Evolutionary conservation across 2,797 vertebrate species (phyloP), one percentile per base, ranked within the genome.

Genomic region (Helarctos malayanus): DNA sequence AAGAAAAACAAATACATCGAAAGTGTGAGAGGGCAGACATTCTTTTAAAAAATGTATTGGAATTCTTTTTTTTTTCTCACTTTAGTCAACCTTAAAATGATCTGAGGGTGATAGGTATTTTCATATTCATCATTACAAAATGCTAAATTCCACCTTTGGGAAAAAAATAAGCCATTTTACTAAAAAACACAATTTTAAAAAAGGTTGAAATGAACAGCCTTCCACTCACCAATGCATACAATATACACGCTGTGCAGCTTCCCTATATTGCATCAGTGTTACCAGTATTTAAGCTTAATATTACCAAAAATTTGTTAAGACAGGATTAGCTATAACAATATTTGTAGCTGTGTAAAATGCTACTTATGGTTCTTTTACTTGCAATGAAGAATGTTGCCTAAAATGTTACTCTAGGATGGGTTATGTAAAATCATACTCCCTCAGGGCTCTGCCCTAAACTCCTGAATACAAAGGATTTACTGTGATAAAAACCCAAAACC

Each of bases 371-470:
- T 98, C 98, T 98, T 98, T 98, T 93, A 98, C 94, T 98, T 98
- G 96, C 98, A 98, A 97, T 99, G 99, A 99, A 99, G 98, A 98
- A 99, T 98, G 98, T 99, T 99, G 99, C 99, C 99, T 99, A 99
- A 98, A 98, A 98, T 95, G 97, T 99, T 97, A 98, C 98, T 98
- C 98, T 98, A 97, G 97, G 97, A 97, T 95, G 96, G 97, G 98
- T 98, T 98, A 98, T 93, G 97, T 97, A 97, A 98, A 98, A 97
- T 97, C 99, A 99, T 98, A 99, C 98, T 98, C 97, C 99, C 98
- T 99, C 97, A 99, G 99, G 99, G 99, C 99, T 99, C 99, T 99
- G 99, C 99, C 99, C 99, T 99, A 99, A 99, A 98, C 98, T 98
- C 98, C 99, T 99, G 99, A 99, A 99, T 99, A 99, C 99, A 99